Base-by-base conservation (phyloP, 2,113 vertebrate genomes). In the Rhinolophus ferrumequinum region DNA sequence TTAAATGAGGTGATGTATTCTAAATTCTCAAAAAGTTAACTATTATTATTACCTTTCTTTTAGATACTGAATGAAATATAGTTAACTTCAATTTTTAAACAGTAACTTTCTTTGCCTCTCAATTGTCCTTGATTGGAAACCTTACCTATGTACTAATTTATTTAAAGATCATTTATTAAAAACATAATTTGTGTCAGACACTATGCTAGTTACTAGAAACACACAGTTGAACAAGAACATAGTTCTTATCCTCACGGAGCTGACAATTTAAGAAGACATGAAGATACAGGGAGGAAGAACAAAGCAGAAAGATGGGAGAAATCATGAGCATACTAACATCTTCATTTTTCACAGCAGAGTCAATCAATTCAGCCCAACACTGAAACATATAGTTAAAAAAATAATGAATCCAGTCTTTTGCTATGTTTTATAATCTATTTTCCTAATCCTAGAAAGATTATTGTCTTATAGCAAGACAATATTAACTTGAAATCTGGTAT, bases 131-230 rank as follows among this genome's bases (percentile, higher is more conserved):
- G 18, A 72, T 66, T 60, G 44, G 44, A 77, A 93, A 91, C 26
- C 2, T 79, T 83, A 73, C 6, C 44, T 41, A 35, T 54, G 41
- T 50, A 67, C 9, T 75, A 13, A 88, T 50, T 44, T 44, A 26
- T 50, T 81, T 3, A 30, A 56, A 92, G 85, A 28, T 98, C 14
- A 22, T 54, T n/a, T 41, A 47, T 85, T 96, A 85, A 62, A 93
- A 92, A 75, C 21, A 8, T 13, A 60, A 38, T 85, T 81, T 92
- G 41, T 56, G 21, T 21, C 60, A 97, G 9, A 38, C 18, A 85
- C 24, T 67, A 67, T 84, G 35, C 38, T 15, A 52, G 54, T 75
- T 85, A 35, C 21, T 69, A 11, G 30, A 93, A 70, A 81, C 52
- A 76, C 11, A 90, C 30, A 56, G 66, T 44, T 89, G 18, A 75